Base-by-base conservation (phyloP, 2,797 vertebrate genomes). In the Gymnocypris eckloni region DNA sequence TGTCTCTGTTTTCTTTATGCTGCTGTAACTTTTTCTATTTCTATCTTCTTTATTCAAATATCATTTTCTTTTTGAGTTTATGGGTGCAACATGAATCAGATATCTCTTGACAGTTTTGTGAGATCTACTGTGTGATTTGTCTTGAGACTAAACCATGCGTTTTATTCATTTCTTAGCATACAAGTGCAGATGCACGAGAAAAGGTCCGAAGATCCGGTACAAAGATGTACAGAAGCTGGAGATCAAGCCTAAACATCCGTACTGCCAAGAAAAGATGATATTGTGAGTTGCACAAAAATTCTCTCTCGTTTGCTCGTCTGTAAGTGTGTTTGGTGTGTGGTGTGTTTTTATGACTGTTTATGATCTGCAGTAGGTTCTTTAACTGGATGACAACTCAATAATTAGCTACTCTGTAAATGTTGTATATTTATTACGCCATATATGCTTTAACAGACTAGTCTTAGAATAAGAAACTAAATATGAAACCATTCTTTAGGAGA, bases 261-360 rank as follows among this genome's bases (percentile, higher is more conserved):
- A 96, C 92, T 99, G 98, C 87, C 97, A 98, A 89, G 98, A 99
- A 93, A 98, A 98, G 94, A 99, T 99, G 98, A 97, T 99, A 90
- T 99, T 99, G 98, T 99, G 95, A 98, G 98, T 96, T 76, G 69
- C 16, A 50, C 39, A 79, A 1, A 33, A 28, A 0, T 1, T 6
- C 2, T 69, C 1, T 48, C 52, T 67, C 9, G 3, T 79, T 18
- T 11, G 6, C 76, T 61, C 1, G 79, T 41, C 8, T 25, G 48
- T 69, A 70, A 41, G 4, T 41, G 37, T 28, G 52, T 66, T 66
- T 50, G 11, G 15, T 71, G 48, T 76, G 48, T 76, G 11, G 9
- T 72, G 48, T 76, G 48, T 76, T 33, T 15, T 6, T n/a, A 79
- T 28, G 77, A 71, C 13, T 6, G 18, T 3, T 52, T 16, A 52